Evolutionary conservation across 2,888 invertebrate genomes (phyloP), one percentile per base, ranked within the genome.

Genomic region (Sphaerophoria rueppellii): DNA sequence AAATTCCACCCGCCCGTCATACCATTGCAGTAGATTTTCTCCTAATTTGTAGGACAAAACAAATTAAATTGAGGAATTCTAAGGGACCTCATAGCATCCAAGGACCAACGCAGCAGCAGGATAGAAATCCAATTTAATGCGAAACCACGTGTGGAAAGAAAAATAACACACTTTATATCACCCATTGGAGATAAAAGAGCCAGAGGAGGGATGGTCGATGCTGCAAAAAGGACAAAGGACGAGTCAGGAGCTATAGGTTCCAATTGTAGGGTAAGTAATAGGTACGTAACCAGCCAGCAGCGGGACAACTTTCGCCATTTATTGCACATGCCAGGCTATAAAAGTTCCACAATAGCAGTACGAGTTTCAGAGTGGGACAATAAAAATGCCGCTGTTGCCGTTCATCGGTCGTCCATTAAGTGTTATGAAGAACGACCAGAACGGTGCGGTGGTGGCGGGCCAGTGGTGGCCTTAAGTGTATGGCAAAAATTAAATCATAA

Each of bases 401-500:
- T 14, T 50, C 50, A 32, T 61, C 43, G 9, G 16, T 37, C 65
- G 6, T 52, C 24, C 40, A 37, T 67, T 67, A 32, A 24, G 40
- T n/a, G 24, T 16, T 65, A 65, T 65, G 50, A 65, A 65, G 16
- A 16, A 61, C 43, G 32, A 46, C 46, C 34, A 61, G 43, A 12
- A 40, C 32, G 34, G 34, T 12, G 57, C 37, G 48, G 50, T 5
- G 9, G 35, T 60, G 54, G 11, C 54, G n/a, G n/a, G n/a, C n/a
- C n/a, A n/a, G 50, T 5, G 9, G 35, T 60, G 54, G 11, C 54
- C 67, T 65, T 72, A 81, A 81, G 76, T 81, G 76, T 76, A 76
- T 65, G 34, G 67, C 76, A 72, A 65, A 76, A 81, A 81, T 81
- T 81, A 81, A 81, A 81, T 81, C 81, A 81, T 76, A 76, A 76